Evolutionary conservation across 2,797 vertebrate species (phyloP), one percentile per base, ranked within the genome.

Genomic region (Valencia hispanica): DNA sequence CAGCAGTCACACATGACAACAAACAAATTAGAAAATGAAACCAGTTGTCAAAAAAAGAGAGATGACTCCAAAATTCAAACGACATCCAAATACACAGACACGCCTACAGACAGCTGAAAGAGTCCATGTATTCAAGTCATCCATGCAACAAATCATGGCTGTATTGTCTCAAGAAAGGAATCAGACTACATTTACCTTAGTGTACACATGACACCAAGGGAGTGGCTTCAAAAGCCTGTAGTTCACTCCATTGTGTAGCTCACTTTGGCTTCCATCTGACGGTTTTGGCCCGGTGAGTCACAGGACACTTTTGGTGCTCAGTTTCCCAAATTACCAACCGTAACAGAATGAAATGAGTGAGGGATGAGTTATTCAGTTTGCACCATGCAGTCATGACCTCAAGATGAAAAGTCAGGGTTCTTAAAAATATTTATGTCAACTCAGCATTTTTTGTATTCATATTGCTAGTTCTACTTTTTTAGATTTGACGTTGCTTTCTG

Each of bases 181-280:
- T 88, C 86, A 36, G 82, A 70, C 84, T 91, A 87, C 83, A 15
- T 86, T 87, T 71, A 76, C 74, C 80, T 79, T 88, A 88, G 81
- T 15, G 17, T 70, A 86, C 82, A 90, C 82, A 85, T 82, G 87
- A 88, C 87, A 91, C 86, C 91, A 63, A 57, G 78, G 88, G 86
- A 82, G 86, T 70, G 91, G 81, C 84, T 68, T 88, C 27, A 34
- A 7, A 77, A 27, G 50, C n/a, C 86, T 73, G 69, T n/a, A 41
- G 69, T 85, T 88, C 73, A 80, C 57, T 69, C 82, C 70, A 87
- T 84, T 92, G 84, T 90, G 81, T 72, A 22, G 68, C 72, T 83
- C 47, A 76, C 79, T 89, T 80, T 85, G 85, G 86, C 84, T 89
- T 79, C 78, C 59, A 80, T 83, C 74, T 57, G 70, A 83, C 66